Base-by-base conservation (phyloP, 2,797 vertebrate genomes). In the Huso huso region DNA sequence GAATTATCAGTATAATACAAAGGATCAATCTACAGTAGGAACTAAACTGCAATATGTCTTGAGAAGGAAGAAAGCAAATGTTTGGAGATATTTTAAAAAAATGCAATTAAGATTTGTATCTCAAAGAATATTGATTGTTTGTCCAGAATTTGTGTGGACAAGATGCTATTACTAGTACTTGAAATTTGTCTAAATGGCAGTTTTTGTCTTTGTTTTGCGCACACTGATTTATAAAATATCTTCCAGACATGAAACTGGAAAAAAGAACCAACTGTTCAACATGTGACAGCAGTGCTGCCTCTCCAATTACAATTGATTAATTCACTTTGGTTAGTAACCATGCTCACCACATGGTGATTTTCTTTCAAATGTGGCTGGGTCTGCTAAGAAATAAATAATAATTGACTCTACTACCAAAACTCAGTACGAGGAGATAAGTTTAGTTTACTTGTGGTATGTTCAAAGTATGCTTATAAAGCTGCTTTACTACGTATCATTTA, bases 401-500 rank as follows among this genome's bases (percentile, higher is more conserved):
- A 48, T 50, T 51, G 15, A 37, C 11, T 58, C 55, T 6, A 7
- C 12, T n/a, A 2, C 7, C 55, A 11, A 58, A 58, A 6, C 12
- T 11, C 55, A 58, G 55, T n/a, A n/a, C 68, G 74, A 73, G 69
- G 69, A 51, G 53, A 57, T 51, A 55, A 60, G 67, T 73, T 78
- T 76, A 68, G 72, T 78, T 73, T 73, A 76, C 73, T 74, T 76
- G 74, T 71, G 74, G 72, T 58, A 73, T 62, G 69, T 76, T 78
- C 76, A 78, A 76, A 76, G 74, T 67, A 70, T 72, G 73, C 76
- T 76, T 75, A 78, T 71, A 72, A 76, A 75, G 71, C 52, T 74
- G 63, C 74, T 76, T 60, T 62, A 73, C 55, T 58, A 15, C 55
- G 3, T 58, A 58, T n/a, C 73, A 70, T 78, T 73, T 73, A 69